Conservation (phyloP, 2,888 invertebrate species). For the Galerucella pusilla region DNA sequence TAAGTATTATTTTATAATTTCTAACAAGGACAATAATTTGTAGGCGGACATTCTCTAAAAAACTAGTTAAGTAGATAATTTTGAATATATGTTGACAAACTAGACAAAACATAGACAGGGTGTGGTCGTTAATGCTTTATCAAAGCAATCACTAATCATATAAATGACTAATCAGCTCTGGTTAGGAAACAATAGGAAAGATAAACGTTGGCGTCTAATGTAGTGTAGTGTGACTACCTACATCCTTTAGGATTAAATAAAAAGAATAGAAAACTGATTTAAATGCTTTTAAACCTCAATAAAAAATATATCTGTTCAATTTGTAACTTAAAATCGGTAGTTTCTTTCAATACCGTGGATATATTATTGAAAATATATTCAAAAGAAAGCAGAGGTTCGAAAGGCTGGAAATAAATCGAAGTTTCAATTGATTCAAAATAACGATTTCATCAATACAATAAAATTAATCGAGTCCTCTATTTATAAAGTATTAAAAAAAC, state of each 20-base stretch:
- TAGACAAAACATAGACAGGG: conserved; percentile 9
- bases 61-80: not conserved
- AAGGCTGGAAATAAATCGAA: too few relatives aligned
- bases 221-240: not conserved
- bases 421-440: too few relatives aligned
- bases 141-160: not conserved
- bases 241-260: not conserved
- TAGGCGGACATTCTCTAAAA: not conserved
- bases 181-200: not conserved
- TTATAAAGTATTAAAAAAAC: too few relatives aligned
- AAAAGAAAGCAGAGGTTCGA: too few relatives aligned
- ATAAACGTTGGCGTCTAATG: conserved; percentile 6
- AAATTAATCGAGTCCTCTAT: too few relatives aligned
- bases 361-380: too few relatives aligned
- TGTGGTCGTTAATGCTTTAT: not conserved
- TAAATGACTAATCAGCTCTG: conserved; percentile 9
- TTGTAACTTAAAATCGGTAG: too few relatives aligned
- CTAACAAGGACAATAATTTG: not conserved
- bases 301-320: too few relatives aligned
- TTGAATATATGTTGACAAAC: conserved; percentile 1
- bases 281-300: not conserved
- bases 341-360: too few relatives aligned
- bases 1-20: too few relatives aligned
- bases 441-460: too few relatives aligned
- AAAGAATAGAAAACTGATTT: not conserved